Percentiles rank a stretch among this genome's conserved stretches.
phyloP scores from a whole-genome alignment of 2,888 invertebrate genomes.

The Spialia ferax region DNA sequence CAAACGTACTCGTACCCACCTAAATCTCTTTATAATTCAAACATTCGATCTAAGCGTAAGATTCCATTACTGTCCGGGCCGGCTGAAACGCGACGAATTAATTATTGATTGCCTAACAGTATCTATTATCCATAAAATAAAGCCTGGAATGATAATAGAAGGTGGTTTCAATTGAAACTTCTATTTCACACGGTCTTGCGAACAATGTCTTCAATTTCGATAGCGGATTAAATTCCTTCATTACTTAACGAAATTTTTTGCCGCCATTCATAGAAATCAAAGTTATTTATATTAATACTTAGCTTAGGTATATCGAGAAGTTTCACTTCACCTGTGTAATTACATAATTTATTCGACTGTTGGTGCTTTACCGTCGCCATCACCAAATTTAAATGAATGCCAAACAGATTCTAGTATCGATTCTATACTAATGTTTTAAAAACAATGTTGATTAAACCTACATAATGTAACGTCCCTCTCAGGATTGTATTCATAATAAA shows the following conservation, averaged over 20 bases:
- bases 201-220: constrained; percentile 61
- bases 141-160: constrained; percentile 40
- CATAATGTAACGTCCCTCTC: background rate
- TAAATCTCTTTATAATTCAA: background rate
- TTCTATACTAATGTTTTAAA: too few relatives aligned
- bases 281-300: constrained; percentile 18
- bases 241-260: constrained; percentile 31
- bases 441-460: too few relatives aligned
- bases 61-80: background rate
- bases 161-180: constrained; percentile 52
- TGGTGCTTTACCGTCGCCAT: constrained; percentile 5
- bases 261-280: background rate
- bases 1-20: too few relatives aligned
- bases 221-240: constrained; percentile 56
- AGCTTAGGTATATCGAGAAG: constrained; percentile 18
- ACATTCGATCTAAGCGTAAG: background rate
- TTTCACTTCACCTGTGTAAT: constrained; percentile 41
- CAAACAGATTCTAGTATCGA: too few relatives aligned
- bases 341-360: background rate
- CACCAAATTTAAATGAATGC: constrained; percentile 13
- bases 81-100: background rate
- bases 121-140: constrained; percentile 53
- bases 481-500: background rate
- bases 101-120: constrained; percentile 20
- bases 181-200: constrained; percentile 61